Percentiles rank a stretch among this genome's conserved stretches.
phyloP scores from a whole-genome alignment of 2,113 vertebrate species.

The Tragulus kanchil region DNA sequence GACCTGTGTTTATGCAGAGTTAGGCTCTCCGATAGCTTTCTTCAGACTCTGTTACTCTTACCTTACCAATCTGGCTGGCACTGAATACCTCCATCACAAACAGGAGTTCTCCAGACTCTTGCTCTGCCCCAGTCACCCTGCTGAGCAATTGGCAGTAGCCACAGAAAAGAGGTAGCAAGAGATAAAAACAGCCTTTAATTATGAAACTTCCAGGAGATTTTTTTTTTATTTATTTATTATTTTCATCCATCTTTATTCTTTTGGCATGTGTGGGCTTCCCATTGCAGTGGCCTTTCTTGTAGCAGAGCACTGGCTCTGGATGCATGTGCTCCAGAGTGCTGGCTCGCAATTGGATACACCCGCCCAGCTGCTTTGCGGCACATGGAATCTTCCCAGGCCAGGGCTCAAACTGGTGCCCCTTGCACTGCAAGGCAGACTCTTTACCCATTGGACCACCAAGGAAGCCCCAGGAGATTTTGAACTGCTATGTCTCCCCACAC shows the following conservation, averaged over 20 bases:
- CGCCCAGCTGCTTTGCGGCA: too few species aligned
- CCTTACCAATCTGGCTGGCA: neutral
- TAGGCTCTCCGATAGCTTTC: neutral
- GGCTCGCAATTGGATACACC: too few species aligned
- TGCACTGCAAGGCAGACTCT: too few species aligned
- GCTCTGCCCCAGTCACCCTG: fast-evolving
- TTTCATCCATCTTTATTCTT: too few species aligned
- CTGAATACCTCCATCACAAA: neutral
- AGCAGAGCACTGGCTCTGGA: too few species aligned
- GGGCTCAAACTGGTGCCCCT: too few species aligned
- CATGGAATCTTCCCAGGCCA: too few species aligned
- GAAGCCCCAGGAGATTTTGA: neutral
- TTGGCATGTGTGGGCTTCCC: too few species aligned
- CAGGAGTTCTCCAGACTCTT: neutral
- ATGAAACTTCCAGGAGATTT: neutral
- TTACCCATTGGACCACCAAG: too few species aligned
- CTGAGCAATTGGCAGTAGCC: neutral
- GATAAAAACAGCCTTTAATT: neutral
- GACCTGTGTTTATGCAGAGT: fast-evolving
- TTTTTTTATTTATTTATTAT: too few species aligned
- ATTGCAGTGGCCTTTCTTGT: too few species aligned
- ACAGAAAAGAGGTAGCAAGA: neutral
- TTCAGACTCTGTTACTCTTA: neutral
- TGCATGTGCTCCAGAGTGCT: too few species aligned
- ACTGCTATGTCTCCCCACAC: neutral